phyloP scores from a whole-genome alignment of 2,888 invertebrate species.

The Pinctada fucata region DNA sequence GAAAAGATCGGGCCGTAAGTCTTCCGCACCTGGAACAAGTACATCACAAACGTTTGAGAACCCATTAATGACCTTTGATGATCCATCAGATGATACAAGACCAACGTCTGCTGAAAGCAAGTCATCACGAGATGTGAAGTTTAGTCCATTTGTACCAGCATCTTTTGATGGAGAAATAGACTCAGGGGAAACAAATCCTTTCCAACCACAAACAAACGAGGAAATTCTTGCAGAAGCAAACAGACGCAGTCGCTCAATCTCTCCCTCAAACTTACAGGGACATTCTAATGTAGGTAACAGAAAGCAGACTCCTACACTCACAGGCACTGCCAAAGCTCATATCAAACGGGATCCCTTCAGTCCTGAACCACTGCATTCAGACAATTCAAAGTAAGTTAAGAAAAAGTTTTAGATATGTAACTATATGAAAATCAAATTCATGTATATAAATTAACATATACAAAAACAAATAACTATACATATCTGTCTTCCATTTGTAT shows the following conservation, averaged over 20 bases:
- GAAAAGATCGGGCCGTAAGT: neutral
- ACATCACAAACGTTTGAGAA: slow-evolving; percentile 9
- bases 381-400: too few relatives aligned
- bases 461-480: too few relatives aligned
- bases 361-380: neutral
- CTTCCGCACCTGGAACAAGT: slow-evolving; percentile 2
- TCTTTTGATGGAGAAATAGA: neutral
- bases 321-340: neutral
- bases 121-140: neutral
- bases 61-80: slow-evolving; percentile 7
- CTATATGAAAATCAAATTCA: too few relatives aligned
- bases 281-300: neutral
- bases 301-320: neutral
- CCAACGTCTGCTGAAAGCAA: slow-evolving; percentile 2
- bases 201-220: slow-evolving; percentile 19
- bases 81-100: neutral
- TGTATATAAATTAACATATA: too few relatives aligned
- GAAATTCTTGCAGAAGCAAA: slow-evolving; percentile 2
- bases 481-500: too few relatives aligned
- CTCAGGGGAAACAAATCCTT: slow-evolving; percentile 11
- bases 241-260: neutral
- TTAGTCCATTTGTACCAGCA: slow-evolving; percentile 20
- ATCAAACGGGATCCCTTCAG: neutral
- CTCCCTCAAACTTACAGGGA: neutral
- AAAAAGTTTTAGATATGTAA: too few relatives aligned